Base-by-base conservation (phyloP, 1,140 invertebrate species). In the Leptoteleia sp. region DNA sequence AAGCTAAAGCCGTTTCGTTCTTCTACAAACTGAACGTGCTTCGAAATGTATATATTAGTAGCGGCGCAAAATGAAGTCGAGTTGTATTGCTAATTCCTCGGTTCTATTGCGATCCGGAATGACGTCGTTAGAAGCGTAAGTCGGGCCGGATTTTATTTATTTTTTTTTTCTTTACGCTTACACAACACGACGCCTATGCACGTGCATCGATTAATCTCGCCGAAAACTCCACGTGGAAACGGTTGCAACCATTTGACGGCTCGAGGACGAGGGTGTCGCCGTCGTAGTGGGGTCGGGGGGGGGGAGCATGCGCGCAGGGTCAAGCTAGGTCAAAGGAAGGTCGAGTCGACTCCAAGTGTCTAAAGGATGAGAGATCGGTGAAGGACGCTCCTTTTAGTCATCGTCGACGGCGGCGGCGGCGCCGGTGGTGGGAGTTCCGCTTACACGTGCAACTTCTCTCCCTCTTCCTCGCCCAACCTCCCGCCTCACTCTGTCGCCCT, bases 301-400 rank as follows among this genome's bases (percentile, higher is more conserved):
- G 52, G 33, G 15, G 35, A 22, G 29, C 25, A 17, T 38, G 52
- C 42, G 52, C 65, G 43, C 25, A 59, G 54, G 67, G 67, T 70
- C 67, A 70, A 48, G 54, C 67, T 59, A 70, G 67, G 67, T 70
- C 67, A 70, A 70, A 70, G 67, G 65, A 70, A 70, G 65, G 65
- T 70, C 65, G 67, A 70, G 42, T 31, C 31, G 47, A 43, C 40
- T 47, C 11, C 16, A 37, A 55, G 52, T 55, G 67, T 29, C 54
- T 57, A 70, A 59, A 70, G 67, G 67, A 70, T 61, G 54, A 70
- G 67, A 70, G 54, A 59, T 59, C 67, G 67, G 67, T 70, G 67
- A 70, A 70, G 67, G 67, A 70, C 67, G 67, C 54, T 59, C 67
- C 54, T 59, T 59, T 37, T 38, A 59, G 67, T 37, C 64, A 29